Percentiles rank a stretch among this genome's conserved stretches.
Evolutionary conservation across 2,797 vertebrate species (phyloP).

Genomic region (Sebastes paucispinis): DNA sequence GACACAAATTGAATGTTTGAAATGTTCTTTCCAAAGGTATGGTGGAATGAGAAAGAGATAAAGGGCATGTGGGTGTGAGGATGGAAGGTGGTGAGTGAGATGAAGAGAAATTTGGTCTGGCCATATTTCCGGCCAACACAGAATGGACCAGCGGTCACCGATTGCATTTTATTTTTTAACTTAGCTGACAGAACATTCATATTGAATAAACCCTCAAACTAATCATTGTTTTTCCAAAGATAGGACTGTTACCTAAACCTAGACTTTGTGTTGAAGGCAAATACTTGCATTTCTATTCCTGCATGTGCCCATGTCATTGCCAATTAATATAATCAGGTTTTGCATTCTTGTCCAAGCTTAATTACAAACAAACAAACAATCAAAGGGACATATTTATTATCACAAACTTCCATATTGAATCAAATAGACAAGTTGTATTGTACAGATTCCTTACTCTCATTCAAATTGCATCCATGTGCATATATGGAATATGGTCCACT

Average conservation of each 20-base stretch:
- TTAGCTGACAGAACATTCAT: neutral
- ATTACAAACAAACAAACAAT: neutral
- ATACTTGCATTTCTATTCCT: neutral
- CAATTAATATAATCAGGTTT: neutral
- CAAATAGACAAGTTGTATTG: neutral
- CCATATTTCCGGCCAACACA: neutral
- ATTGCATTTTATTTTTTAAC: neutral
- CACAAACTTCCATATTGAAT: neutral
- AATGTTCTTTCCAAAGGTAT: conserved; percentile 13
- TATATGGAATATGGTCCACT: neutral
- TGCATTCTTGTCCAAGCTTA: neutral
- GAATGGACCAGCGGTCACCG: neutral
- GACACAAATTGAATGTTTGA: conserved; percentile 38
- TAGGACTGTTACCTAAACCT: neutral
- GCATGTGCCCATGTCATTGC: neutral
- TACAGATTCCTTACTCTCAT: neutral
- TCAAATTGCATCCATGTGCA: neutral
- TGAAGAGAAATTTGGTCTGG: neutral
- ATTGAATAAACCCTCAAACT: neutral
- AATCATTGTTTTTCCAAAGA: neutral
- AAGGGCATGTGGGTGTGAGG: conserved; percentile 8
- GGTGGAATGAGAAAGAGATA: neutral
- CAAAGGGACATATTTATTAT: neutral
- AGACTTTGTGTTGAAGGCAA: neutral
- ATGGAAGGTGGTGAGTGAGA: neutral